Percentiles rank a stretch among this genome's conserved stretches.
Conservation (phyloP, 2,797 vertebrate species). For the Phoebastria nigripes region DNA sequence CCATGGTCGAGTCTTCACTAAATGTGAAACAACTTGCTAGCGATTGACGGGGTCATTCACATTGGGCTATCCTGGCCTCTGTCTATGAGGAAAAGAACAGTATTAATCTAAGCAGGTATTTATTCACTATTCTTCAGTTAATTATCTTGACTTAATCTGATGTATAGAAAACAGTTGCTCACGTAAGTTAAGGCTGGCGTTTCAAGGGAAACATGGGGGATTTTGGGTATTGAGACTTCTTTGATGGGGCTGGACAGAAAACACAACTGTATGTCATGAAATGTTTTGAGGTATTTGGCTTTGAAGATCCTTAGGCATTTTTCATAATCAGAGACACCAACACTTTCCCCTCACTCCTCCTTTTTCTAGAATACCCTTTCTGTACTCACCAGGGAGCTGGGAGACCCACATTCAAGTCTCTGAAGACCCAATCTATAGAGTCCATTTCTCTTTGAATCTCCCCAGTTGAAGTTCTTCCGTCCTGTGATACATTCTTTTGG, state of each 20-base stretch:
- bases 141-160: neutral
- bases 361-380: neutral
- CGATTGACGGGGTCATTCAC: neutral
- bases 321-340: neutral
- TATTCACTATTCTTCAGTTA: neutral
- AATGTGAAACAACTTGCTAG: neutral
- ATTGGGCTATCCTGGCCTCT: neutral
- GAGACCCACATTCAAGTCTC: neutral
- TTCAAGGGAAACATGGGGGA: neutral
- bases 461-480: neutral
- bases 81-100: neutral
- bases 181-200: neutral
- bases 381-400: neutral
- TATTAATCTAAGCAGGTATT: neutral
- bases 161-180: neutral
- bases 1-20: neutral
- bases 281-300: neutral
- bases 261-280: neutral
- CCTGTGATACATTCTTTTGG: neutral
- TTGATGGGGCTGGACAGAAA: neutral
- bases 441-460: neutral
- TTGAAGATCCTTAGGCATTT: neutral
- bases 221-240: neutral
- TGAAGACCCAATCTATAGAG: neutral
- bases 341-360: neutral